Base-by-base conservation (phyloP, 2,888 invertebrate genomes). In the Sphaerophoria taeniata region DNA sequence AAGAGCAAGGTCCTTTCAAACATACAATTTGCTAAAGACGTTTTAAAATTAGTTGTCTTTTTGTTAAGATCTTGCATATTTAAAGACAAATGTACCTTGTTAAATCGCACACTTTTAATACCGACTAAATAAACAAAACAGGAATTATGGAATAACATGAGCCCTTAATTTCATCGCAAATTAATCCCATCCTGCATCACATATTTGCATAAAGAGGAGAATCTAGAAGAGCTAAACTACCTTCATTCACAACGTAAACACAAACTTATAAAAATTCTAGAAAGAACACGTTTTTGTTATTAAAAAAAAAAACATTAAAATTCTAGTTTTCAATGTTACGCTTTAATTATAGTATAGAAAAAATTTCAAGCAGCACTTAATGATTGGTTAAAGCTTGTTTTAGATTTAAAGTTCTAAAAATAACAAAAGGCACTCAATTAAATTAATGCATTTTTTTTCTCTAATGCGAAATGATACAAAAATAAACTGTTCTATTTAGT, bases 271-370 rank as follows among this genome's bases (percentile, higher is more conserved):
- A 39, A 39, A 9, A 51, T 9, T 24, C 24, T 24, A 24, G 24
- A 24, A 24, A 34, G n/a, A 12, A 36, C 56, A 56, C 56, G 5
- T 7, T 34, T 34, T 34, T 7, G 11, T 36, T 56, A n/a, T 16
- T 11, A 9, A 1, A 58, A 14, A 11, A 7, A 4, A 43, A 63
- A 24, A 24, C 24, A 49, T 63, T 63, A 34, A 63, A 47, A 63
- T 47, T 63, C 63, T 34, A 34, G 63, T 63, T 63, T 33, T 45
- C 47, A 45, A 33, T 33, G 63, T 33, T 45, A 63, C 3, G 33
- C 33, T 63, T 34, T 63, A 63, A 63, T 63, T 49, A 63, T 49
- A 63, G 45, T 34, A 31, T 33, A 63, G 47, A 61, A 39, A 6
- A 47, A 9, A 31, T 63, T 61, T 61, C 45, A 4, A 31, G 4